Percentiles rank a stretch among this genome's conserved stretches.
Conservation (phyloP, 2,888 invertebrate genomes). For the Pteria penguin region DNA sequence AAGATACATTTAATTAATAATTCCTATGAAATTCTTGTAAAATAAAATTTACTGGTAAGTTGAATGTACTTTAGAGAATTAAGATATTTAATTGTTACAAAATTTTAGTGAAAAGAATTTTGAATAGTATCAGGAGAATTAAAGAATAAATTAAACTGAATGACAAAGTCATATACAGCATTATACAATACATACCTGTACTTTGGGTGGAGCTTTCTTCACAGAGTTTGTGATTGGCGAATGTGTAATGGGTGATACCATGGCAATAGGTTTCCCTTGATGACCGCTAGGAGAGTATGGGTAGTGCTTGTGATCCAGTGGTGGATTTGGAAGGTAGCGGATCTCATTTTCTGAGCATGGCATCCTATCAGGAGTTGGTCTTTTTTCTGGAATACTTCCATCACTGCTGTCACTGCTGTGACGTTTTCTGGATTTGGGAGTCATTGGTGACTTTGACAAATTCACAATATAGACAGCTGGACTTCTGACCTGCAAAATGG, state of each 20-base stretch:
- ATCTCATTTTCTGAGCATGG: conserved; percentile 60
- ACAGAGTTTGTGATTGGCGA: conserved; percentile 60
- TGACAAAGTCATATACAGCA: too few relatives aligned
- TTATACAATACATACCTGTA: conserved; percentile 45
- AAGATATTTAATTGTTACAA: too few relatives aligned
- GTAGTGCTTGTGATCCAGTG: conserved; percentile 51
- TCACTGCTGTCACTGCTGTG: conserved; percentile 47
- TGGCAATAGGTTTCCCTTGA: conserved; percentile 57
- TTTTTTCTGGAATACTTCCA: conserved; percentile 40
- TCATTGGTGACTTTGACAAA: conserved; percentile 49
- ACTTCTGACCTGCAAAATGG: conserved; percentile 56
- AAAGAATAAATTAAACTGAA: too few relatives aligned
- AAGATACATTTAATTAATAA: too few relatives aligned
- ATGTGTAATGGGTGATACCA: conserved; percentile 59
- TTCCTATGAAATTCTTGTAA: too few relatives aligned
- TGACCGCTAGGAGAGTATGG: conserved; percentile 50
- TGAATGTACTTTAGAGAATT: too few relatives aligned
- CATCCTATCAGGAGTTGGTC: conserved; percentile 46
- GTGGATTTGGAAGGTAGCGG: conserved; percentile 49
- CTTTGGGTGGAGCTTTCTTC: conserved; percentile 47
- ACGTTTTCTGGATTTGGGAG: conserved; percentile 38
- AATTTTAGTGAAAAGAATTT: too few relatives aligned
- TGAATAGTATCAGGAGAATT: too few relatives aligned
- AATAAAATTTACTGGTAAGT: too few relatives aligned
- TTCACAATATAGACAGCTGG: conserved; percentile 67